These are phyloP conservation scores for Epinotia nisella DNA, from an alignment of 2,888 invertebrate species.

Conservation along the genomic window DNA sequence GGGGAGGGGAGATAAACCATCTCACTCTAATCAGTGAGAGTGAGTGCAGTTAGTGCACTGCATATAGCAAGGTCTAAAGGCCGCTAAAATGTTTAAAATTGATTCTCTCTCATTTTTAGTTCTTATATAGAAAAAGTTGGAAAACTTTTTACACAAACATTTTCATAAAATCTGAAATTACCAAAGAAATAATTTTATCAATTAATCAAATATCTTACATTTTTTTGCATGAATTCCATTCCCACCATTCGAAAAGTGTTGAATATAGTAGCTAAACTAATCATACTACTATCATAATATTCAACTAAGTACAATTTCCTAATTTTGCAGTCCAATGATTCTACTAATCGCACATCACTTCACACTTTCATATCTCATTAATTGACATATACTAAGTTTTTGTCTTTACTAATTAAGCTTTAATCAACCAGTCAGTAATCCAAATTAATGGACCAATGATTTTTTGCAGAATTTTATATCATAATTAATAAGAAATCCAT, in stretches of 20 bases:
- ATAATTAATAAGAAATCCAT: too few species aligned
- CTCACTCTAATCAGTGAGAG: too few species aligned
- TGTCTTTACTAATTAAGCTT: background rate
- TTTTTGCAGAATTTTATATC: background rate
- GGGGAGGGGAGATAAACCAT: too few species aligned
- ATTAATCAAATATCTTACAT: background rate
- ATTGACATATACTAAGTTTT: background rate
- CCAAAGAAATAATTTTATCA: too few species aligned
- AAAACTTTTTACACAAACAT: too few species aligned
- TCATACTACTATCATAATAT: conserved; percentile 15
- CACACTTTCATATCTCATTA: background rate
- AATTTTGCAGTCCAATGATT: conserved; percentile 17
- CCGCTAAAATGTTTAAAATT: too few species aligned
- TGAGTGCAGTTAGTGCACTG: too few species aligned
- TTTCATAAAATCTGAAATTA: too few species aligned
- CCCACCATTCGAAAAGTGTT: background rate
- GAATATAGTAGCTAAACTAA: conserved; percentile 12
- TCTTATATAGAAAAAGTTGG: too few species aligned
- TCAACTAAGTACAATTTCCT: background rate
- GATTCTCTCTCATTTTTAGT: too few species aligned
- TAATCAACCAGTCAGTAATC: background rate
- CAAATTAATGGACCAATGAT: background rate
- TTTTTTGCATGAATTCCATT: conserved; percentile 4
- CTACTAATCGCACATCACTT: conserved; percentile 2
- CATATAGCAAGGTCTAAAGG: too few species aligned